Percentiles rank a stretch among this genome's conserved stretches.
phyloP scores from a whole-genome alignment of 2,888 invertebrate genomes.

The Nasonovia ribisnigri region DNA sequence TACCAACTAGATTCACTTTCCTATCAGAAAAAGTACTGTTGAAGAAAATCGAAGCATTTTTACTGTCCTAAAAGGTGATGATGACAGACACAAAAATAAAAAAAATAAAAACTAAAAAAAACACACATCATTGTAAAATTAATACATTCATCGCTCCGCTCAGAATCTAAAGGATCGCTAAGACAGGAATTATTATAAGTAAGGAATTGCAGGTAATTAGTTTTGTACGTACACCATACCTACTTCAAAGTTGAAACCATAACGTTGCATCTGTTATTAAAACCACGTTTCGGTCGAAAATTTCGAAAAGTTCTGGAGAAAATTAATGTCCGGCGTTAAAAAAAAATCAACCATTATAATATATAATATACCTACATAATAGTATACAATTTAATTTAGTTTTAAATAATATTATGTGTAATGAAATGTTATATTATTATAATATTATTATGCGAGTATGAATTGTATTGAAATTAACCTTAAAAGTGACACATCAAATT shows the following conservation, averaged over 20 bases:
- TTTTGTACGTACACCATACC: not conserved
- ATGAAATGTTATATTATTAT: not conserved
- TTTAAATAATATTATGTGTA: not conserved
- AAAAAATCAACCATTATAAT: not conserved
- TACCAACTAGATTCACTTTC: too few species aligned
- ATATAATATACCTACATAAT: not conserved
- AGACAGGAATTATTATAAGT: not conserved
- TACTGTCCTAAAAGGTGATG: too few species aligned
- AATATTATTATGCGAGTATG: not conserved
- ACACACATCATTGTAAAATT: too few species aligned
- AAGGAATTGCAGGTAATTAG: not conserved
- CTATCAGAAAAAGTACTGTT: too few species aligned
- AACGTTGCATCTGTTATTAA: not conserved
- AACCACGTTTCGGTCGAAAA: not conserved
- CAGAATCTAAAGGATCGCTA: too few species aligned
- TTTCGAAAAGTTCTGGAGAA: not conserved
- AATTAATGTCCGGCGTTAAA: not conserved
- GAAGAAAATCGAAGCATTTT: too few species aligned
- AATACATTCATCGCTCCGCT: too few species aligned
- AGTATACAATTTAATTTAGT: not conserved
- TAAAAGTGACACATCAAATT: conserved; percentile 1
- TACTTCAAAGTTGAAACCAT: not conserved
- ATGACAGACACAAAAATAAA: too few species aligned
- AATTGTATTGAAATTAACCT: not conserved
- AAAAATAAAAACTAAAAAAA: too few species aligned